A percentile compares a stretch with the other conserved stretches of the same genome.
Conservation (phyloP, 2,888 invertebrate species). For the Microchrysa polita region DNA sequence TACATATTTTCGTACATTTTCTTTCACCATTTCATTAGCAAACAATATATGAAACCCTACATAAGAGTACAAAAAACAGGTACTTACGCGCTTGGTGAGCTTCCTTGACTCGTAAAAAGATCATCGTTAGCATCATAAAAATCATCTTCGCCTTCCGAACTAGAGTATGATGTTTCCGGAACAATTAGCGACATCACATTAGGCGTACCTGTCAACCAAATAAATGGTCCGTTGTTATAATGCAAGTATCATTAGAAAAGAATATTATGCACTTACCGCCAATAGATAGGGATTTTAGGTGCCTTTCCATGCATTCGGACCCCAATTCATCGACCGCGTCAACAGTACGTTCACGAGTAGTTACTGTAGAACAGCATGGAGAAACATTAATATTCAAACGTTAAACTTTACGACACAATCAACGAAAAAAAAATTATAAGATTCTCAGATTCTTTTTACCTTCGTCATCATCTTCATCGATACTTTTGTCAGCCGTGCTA, state of each 20-base stretch:
- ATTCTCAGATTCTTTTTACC: conserved; percentile 8
- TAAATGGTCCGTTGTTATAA: neutral
- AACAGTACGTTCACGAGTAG: conserved; percentile 48
- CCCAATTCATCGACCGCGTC: conserved; percentile 73
- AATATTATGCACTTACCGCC: conserved; percentile 55
- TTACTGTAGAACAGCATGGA: too few species aligned
- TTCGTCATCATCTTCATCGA: conserved; percentile 45
- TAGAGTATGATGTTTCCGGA: conserved; percentile 96
- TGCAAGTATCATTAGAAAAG: too few species aligned
- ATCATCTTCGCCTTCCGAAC: conserved; percentile 95
- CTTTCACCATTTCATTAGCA: neutral
- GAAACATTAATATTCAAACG: too few species aligned
- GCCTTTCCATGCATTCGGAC: conserved; percentile 70
- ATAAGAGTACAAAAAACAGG: neutral
- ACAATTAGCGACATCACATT: conserved; percentile 67
- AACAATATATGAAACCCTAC: neutral
- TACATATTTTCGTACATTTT: too few species aligned
- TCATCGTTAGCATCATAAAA: conserved; percentile 92
- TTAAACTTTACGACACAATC: too few species aligned
- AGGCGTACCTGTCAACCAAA: conserved; percentile 56
- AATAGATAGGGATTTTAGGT: conserved; percentile 57
- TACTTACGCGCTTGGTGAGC: conserved; percentile 64
- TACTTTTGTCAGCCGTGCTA: conserved; percentile 25
- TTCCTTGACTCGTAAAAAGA: conserved; percentile 66
- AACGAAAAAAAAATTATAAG: too few species aligned